Base-by-base conservation (phyloP, 2,113 vertebrate species). In the Chaenocephalus aceratus region DNA sequence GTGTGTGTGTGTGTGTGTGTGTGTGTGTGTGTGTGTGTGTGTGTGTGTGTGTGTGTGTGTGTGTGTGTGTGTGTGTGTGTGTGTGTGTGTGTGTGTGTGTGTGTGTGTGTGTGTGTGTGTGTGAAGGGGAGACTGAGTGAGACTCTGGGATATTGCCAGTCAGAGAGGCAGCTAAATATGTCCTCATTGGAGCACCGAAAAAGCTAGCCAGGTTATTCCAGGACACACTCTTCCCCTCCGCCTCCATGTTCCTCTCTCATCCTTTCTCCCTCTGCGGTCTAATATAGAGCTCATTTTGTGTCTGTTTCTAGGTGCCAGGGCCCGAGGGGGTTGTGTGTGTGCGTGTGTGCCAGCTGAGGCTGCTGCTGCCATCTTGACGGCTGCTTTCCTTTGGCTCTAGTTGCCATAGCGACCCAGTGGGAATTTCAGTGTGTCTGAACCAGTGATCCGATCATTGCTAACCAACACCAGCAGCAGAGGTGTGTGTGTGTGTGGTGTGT, bases 371-470 rank as follows among this genome's bases (percentile, higher is more conserved):
- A 85, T 91, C 86, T 89, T 80, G 81, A 83, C 75, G 86, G 80
- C 77, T 83, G 89, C 88, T 93, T 89, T 92, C 92, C 91, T 93
- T 92, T 91, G 91, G 78, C 84, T 81, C 60, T 12, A 75, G 93
- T 93, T 91, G 82, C 92, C 89, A 94, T 93, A 87, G 91, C 68
- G 80, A 93, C 93, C 85, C 90, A 74, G 30, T 90, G 92, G 91
- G 91, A 89, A 79, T 87, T 83, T 80, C 75, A 89, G 49, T 79
- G 75, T 76, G 79, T 90, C 85, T 89, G 80, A 84, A 85, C 61
- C 82, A 82, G 65, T 83, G 77, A 84, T 86, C 61, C n/a, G n/a
- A 87, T 87, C 75, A 62, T 59, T 66, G 80, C 75, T 69, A 83
- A 85, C 77, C 69, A 46, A 75, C 66, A 74, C 52, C 72, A 71